phyloP scores from a whole-genome alignment of 2,888 invertebrate species.

The Dolichopus griseipennis region DNA sequence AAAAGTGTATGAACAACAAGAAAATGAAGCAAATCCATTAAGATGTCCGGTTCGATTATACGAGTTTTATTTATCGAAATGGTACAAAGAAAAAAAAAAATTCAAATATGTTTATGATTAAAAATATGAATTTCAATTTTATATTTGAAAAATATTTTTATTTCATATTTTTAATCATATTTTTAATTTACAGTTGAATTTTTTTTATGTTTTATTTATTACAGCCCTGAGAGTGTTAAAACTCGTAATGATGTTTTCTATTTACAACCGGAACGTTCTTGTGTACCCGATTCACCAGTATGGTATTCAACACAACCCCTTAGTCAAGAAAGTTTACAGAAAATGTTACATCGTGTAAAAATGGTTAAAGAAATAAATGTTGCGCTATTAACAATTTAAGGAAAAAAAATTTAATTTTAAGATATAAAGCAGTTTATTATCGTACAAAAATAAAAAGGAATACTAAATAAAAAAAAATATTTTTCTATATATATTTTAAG shows the following conservation, averaged over 20 bases:
- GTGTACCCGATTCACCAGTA: constrained; percentile 90
- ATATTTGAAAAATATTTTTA: constrained; percentile 11
- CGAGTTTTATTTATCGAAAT: constrained; percentile 94
- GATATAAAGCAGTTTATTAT: neutral
- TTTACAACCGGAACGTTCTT: constrained; percentile 83
- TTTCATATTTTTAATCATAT: constrained; percentile 2
- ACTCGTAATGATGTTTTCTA: constrained; percentile 90
- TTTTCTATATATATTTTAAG: constrained; percentile 6
- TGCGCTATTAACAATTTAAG: constrained; percentile 57
- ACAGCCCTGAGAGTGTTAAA: constrained; percentile 86
- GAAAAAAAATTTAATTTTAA: constrained; percentile 2
- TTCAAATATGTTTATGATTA: neutral
- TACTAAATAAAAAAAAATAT: neutral
- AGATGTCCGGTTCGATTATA: constrained; percentile 92
- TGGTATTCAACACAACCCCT: constrained; percentile 91
- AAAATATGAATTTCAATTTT: constrained; percentile 7
- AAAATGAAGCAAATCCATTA: constrained; percentile 85
- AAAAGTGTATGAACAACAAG: constrained; percentile 86
- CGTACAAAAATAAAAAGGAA: constrained; percentile 6
- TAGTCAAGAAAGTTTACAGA: constrained; percentile 68
- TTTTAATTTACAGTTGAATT: neutral
- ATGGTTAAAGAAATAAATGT: constrained; percentile 89
- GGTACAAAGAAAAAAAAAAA: constrained; percentile 59
- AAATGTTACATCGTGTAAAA: constrained; percentile 87
- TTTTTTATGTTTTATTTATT: constrained; percentile 26